Evolutionary conservation across 2,113 vertebrate genomes (phyloP), one percentile per base, ranked within the genome.

Genomic region (Pollachius pollachius): DNA sequence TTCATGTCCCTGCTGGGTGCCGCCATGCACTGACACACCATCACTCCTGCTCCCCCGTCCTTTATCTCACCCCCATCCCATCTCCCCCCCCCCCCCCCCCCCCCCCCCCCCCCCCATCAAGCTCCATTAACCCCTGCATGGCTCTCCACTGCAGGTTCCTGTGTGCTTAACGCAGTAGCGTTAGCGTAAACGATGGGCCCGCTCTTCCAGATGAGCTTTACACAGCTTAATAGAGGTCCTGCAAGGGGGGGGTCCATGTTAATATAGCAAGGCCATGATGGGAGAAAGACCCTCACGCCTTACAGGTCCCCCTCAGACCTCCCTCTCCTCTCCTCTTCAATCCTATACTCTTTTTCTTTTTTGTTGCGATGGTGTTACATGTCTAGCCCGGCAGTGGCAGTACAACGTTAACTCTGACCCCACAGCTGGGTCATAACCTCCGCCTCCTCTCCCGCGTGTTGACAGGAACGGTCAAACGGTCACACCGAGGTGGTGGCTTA

Each of bases 101-200:
- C 16, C 61, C 37, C 15, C 62, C 62, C 16, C 68, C 82, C 87
- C 80, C 69, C 69, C 78, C 84, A 88, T 83, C 85, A 90, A 83
- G 90, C 86, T 85, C 92, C 92, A 94, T 94, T 94, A 94, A 93
- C 92, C 91, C 84, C 87, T 72, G 66, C 84, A 63, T 52, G 80
- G 89, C 90, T 92, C 92, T 92, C 91, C 79, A 85, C 86, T 85
- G 41, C 41, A 48, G 87, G 89, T 84, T 87, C 82, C 88, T 90
- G 79, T 91, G 92, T 93, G 92, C 91, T 93, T 94, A 92, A 91
- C 86, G 79, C 86, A 72, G 72, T 18, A 72, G 82, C 64, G 88
- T 91, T 92, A 91, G 89, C 89, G 85, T 93, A 85, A 90, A 89
- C 79, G 78, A 92, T 90, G 85, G 86, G 82, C 79, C 80, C 77